These are phyloP conservation scores for Globodera ellingtonae DNA, from an alignment of 1,140 invertebrate genomes.

Conservation along the genomic window DNA sequence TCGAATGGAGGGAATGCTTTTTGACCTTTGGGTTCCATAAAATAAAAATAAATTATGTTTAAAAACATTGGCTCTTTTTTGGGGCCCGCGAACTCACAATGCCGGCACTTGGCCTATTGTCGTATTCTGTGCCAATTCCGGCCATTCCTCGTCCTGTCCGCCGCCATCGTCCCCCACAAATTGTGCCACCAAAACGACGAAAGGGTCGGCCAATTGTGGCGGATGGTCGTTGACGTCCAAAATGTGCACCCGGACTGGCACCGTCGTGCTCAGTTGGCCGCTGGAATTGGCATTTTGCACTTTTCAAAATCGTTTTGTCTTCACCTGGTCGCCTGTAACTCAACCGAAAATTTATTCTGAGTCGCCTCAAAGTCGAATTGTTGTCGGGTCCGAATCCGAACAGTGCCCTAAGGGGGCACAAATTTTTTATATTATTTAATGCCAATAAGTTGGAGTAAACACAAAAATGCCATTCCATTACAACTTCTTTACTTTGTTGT, in stretches of 20 bases:
- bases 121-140: conserved; percentile 1
- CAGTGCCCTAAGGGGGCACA: conserved; percentile 33
- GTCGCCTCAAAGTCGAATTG: conserved; percentile 64
- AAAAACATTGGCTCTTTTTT: not conserved
- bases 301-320: conserved; percentile 18
- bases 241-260: conserved; percentile 54
- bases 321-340: conserved; percentile 56
- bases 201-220: conserved; percentile 59
- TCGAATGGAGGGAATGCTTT: not conserved
- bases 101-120: conserved; percentile 58
- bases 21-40: not conserved
- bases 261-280: conserved; percentile 62
- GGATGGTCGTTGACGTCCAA: conserved; percentile 62
- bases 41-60: not conserved
- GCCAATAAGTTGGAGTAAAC: no score
- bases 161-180: conserved; percentile 47
- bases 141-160: not conserved
- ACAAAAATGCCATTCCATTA: no score
- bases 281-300: conserved; percentile 37
- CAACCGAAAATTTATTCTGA: conserved; percentile 55
- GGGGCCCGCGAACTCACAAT: conserved; percentile 50
- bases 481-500: not conserved
- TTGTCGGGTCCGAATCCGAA: conserved; percentile 51
- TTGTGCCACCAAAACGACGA: conserved; percentile 46
- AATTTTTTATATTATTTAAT: no score